Conservation (phyloP, 1,140 invertebrate genomes). For the Rhyacophila brunnea region DNA sequence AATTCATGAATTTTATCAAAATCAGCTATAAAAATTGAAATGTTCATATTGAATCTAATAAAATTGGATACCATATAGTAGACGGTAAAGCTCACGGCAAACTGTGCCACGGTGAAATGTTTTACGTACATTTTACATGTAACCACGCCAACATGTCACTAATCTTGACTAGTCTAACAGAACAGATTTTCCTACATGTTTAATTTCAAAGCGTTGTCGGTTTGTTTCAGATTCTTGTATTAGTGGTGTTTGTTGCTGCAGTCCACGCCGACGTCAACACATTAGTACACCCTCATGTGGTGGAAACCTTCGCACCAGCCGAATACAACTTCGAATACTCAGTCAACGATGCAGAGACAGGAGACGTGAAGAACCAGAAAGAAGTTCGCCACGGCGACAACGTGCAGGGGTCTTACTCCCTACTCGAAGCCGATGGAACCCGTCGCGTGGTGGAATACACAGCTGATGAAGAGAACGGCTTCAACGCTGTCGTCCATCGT, state of each 20-base stretch:
- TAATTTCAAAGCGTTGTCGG: no score
- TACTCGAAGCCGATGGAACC: conserved; percentile 64
- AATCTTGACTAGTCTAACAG: no score
- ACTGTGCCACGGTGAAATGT: no score
- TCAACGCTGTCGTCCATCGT: conserved; percentile 63
- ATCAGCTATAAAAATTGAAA: no score
- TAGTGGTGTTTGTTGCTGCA: not conserved
- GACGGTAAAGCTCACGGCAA: no score
- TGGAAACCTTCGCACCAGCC: conserved; percentile 39
- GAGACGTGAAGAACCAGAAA: conserved; percentile 60
- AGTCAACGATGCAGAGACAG: conserved; percentile 54
- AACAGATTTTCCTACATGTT: no score
- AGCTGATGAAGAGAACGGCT: conserved; percentile 68
- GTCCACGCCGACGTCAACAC: conserved; percentile 4
- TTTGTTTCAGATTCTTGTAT: no score
- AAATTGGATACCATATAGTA: no score
- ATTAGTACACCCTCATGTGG: conserved; percentile 5
- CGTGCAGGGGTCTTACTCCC: conserved; percentile 58
- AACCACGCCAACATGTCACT: no score
- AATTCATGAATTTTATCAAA: no score
- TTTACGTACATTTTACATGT: no score
- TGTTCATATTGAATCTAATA: no score
- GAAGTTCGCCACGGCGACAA: conserved; percentile 59
- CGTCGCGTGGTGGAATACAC: conserved; percentile 70
- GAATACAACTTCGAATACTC: conserved; percentile 43